These are phyloP conservation scores for Temnothorax rugatulus DNA, from an alignment of 2,888 invertebrate species.

Conservation along the genomic window DNA sequence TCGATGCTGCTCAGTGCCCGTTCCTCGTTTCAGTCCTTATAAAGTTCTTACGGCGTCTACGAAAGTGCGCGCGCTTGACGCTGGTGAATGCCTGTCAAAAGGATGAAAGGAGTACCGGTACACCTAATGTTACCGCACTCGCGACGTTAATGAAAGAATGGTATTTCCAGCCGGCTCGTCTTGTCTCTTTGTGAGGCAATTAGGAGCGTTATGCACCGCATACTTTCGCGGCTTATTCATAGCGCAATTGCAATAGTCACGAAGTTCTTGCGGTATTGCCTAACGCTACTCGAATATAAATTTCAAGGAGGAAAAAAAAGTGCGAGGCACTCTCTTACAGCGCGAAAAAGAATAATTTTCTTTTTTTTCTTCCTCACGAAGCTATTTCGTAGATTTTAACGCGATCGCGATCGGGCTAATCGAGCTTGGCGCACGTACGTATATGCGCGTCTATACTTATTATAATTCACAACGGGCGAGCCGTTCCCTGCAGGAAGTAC, in stretches of 20 bases:
- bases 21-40: constrained; percentile 63
- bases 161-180: constrained; percentile 47
- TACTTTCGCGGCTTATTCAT: constrained; percentile 39
- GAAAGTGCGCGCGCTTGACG: constrained; percentile 44
- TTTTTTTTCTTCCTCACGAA: neutral
- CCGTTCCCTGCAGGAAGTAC: constrained; percentile 55
- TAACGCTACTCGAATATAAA: neutral
- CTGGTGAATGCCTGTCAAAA: constrained; percentile 51
- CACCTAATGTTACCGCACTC: constrained; percentile 46
- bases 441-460: constrained; percentile 5
- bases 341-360: neutral
- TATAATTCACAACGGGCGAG: constrained; percentile 52
- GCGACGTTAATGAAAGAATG: constrained; percentile 56
- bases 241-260: constrained; percentile 18
- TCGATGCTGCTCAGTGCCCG: constrained; percentile 75
- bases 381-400: neutral
- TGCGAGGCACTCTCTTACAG: neutral
- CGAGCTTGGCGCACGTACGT: neutral
- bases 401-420: constrained; percentile 25
- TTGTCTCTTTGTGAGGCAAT: constrained; percentile 53
- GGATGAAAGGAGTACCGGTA: constrained; percentile 55
- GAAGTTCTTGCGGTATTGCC: neutral
- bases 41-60: constrained; percentile 58
- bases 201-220: constrained; percentile 43
- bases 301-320: neutral